These are phyloP conservation scores for Leptodirus hochenwartii DNA, from an alignment of 2,888 invertebrate genomes.

Conservation along the genomic window DNA sequence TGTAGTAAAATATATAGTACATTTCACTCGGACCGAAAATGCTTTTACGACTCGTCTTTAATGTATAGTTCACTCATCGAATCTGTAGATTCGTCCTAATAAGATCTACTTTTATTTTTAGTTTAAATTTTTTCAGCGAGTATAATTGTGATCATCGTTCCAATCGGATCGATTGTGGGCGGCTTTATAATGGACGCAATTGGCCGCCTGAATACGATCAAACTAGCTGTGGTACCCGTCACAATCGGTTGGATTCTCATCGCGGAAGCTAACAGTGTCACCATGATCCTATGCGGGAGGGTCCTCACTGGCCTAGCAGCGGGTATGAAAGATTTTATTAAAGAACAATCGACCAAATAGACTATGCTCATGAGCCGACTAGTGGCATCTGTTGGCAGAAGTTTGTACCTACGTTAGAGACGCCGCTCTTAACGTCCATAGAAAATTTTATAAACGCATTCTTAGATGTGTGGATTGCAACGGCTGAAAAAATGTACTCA, in stretches of 20 bases:
- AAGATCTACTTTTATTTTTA: background rate
- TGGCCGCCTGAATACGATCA: conserved; percentile 35
- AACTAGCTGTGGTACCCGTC: conserved; percentile 34
- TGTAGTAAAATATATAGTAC: too few relatives aligned
- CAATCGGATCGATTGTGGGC: conserved; percentile 32
- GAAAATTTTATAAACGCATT: too few relatives aligned
- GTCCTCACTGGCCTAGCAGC: conserved; percentile 35
- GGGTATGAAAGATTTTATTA: conserved; percentile 20
- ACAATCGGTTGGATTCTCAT: conserved; percentile 36
- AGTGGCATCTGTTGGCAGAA: too few relatives aligned
- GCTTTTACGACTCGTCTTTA: too few relatives aligned
- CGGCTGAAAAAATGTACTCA: too few relatives aligned
- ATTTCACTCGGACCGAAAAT: too few relatives aligned
- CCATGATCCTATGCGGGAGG: conserved; percentile 32
- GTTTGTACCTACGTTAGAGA: too few relatives aligned
- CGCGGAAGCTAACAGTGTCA: conserved; percentile 30
- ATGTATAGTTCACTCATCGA: too few relatives aligned
- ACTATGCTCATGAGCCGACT: too few relatives aligned
- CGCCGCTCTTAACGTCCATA: too few relatives aligned
- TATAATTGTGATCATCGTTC: conserved; percentile 34
- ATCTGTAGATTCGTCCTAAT: background rate
- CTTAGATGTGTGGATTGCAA: too few relatives aligned
- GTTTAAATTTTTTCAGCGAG: conserved; percentile 33
- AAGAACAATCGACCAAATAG: too few relatives aligned
- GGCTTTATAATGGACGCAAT: conserved; percentile 36